These are phyloP conservation scores for Lapara coniferarum DNA, from an alignment of 2,888 invertebrate genomes.

Conservation along the genomic window DNA sequence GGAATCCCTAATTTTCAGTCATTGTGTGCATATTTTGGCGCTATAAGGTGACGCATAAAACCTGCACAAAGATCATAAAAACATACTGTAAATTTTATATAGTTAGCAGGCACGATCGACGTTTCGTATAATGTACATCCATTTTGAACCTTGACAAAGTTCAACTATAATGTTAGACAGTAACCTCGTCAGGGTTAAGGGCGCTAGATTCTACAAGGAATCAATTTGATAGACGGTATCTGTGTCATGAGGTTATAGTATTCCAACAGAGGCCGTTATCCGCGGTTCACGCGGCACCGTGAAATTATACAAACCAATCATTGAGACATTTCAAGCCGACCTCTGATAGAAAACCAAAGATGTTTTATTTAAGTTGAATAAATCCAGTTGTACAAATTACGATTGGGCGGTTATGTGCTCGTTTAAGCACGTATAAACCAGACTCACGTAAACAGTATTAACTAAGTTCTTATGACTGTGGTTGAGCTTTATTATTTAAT, in stretches of 20 bases:
- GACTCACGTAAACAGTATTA: slow-evolving; percentile 10
- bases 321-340: slow-evolving; percentile 63
- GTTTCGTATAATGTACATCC: slow-evolving; percentile 17
- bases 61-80: slow-evolving; percentile 2
- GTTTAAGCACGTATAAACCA: slow-evolving; percentile 5
- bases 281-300: slow-evolving; percentile 67
- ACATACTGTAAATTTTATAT: slow-evolving; percentile 16
- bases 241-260: slow-evolving; percentile 78
- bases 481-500: slow-evolving; percentile 20
- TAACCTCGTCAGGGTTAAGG: slow-evolving; percentile 38
- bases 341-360: slow-evolving; percentile 50
- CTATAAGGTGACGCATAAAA: slow-evolving; percentile 4
- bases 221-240: slow-evolving; percentile 69
- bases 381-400: slow-evolving; percentile 7
- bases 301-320: slow-evolving; percentile 76
- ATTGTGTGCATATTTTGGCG: background rate
- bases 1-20: background rate
- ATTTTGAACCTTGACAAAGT: slow-evolving; percentile 23
- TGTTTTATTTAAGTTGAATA: background rate
- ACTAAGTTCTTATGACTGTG: slow-evolving; percentile 10
- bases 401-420: background rate
- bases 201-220: slow-evolving; percentile 57
- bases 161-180: slow-evolving; percentile 37
- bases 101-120: background rate
- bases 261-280: slow-evolving; percentile 71